Base-by-base conservation (phyloP, 2,888 invertebrate species). In the Pseudoips prasinana region DNA sequence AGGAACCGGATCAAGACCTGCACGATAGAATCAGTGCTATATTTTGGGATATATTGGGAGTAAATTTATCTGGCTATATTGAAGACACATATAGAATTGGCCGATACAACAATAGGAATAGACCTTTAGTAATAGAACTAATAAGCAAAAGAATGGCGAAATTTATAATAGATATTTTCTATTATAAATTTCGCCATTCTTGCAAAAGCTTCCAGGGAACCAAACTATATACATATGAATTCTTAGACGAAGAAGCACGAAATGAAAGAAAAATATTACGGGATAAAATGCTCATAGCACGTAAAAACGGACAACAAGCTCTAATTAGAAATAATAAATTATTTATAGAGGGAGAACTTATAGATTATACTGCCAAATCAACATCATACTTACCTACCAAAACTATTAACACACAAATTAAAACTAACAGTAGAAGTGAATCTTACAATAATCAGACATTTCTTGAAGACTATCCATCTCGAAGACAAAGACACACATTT, bases 241-340 rank as follows among this genome's bases (percentile, higher is more conserved):
- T 11, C 9, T 11, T 31, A 10, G 3, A 8, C 4, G 30, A 30
- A 24, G 11, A 36, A 8, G 27, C 30, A 6, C 10, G 26, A 23
- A 20, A 19, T 1, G 10, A 27, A 10, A 30, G 36, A 7, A 22
- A 36, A 11, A 11, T 11, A 4, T 5, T 35, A 7, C 10, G 31
- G 1, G 33, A 38, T 10, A 28, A 30, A 31, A 42, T 42, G 38
- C 8, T 38, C 1, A 14, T 26, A 9, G 42, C 41, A 1, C 20
- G 37, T 8, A 33, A 30, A n/a, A 33, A 22, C 7, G 28, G 42
- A 8, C 27, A 28, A 19, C 2, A 29, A 18, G 38, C 42, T 1
- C 9, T 34, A 8, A 37, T 37, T 6, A 11, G 30, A 3, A 41
- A 41, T 8, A 36, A 41, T 20, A 5, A 9, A 17, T 18, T 34